Evolutionary conservation across 1,140 invertebrate species (phyloP), one percentile per base, ranked within the genome.

Genomic region (Rhagoletis pomonella): DNA sequence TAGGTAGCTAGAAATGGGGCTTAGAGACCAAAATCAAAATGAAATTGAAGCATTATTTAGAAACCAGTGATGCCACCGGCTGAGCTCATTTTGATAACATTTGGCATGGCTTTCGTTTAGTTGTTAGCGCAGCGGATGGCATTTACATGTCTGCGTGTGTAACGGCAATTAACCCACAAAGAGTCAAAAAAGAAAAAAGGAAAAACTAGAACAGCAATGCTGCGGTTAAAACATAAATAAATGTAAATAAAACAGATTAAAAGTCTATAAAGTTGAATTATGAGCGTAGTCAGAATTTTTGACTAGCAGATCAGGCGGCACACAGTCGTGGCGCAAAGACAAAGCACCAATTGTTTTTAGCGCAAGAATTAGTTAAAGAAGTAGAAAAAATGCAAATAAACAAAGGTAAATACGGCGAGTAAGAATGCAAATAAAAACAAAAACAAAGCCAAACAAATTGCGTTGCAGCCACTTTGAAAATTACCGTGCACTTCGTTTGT

Each of bases 191-290:
- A 29, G 29, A 29, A 29, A 29, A 29, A 29, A 29, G 1, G 29
- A 29, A 29, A 29, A 29, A 29, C 29, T 29, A 29, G 29, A 29
- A 29, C 29, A 29, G 29, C 29, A 29, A 81, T 55, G 19, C 17
- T 55, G 47, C 44, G 9, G 50, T 55, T 81, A 81, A 81, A 81
- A 29, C 73, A 73, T 47, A 81, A 81, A 81, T 81, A 81, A 81
- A 81, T 19, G 9, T 55, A 81, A 81, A 81, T 81, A 81, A 81
- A 19, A 81, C 6, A 55, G 14, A 81, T 81, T 81, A 81, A 50
- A 81, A n/a, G 73, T 19, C n/a, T 29, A 58, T 81, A 29, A 19
- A 81, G 17, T 81, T 58, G 47, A 81, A 19, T 3, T 55, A 81
- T 55, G 73, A 9, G 47, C 47, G n/a, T 39, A 19, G 6, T 42